Base-by-base conservation (phyloP, 2,888 invertebrate genomes). In the Microdon myrmicae region DNA sequence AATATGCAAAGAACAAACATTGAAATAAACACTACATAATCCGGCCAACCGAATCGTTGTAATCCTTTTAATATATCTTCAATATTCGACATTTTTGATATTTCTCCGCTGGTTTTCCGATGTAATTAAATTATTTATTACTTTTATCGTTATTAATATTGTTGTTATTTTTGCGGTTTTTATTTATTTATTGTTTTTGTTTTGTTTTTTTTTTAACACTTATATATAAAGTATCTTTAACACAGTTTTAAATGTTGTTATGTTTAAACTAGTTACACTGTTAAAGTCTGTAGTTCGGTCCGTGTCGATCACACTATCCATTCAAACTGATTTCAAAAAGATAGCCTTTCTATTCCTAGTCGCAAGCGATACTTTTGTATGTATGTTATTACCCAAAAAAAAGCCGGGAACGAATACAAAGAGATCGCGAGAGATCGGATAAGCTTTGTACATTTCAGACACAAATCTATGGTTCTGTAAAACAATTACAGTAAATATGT, bases 1-100 rank as follows among this genome's bases (percentile, higher is more conserved):
- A 83, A 81, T 19, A 89, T 86, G 73, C 91, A 92, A 22, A 88
- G 77, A 3, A 84, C 73, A 54, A 93, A 80, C 90, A 92, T 90
- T 1, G 83, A 70, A 8, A 85, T 71, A 56, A 80, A 79, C 12
- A 79, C 75, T 3, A 74, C 69, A 73, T 80, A 80, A 51, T 80
- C 80, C 9, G 73, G 75, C 76, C 76, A 75, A 10, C 76, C 70
- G 48, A 80, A 80, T 8, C 75, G 71, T 67, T 80, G 80, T 53
- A 80, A 68, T 14, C 74, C 73, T 20, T 66, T 67, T n/a, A 79
- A 69, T 38, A 80, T 74, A 54, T 75, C 71, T 32, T 77, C 77
- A 41, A 79, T 75, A 47, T 73, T 75, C 32, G 76, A 68, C 80
- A 80, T 80, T 32, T 9, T 32, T 41, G 3, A 16, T 13, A 3